Evolutionary conservation across 2,888 invertebrate species (phyloP).

Genomic region (Aquatica leii): DNA sequence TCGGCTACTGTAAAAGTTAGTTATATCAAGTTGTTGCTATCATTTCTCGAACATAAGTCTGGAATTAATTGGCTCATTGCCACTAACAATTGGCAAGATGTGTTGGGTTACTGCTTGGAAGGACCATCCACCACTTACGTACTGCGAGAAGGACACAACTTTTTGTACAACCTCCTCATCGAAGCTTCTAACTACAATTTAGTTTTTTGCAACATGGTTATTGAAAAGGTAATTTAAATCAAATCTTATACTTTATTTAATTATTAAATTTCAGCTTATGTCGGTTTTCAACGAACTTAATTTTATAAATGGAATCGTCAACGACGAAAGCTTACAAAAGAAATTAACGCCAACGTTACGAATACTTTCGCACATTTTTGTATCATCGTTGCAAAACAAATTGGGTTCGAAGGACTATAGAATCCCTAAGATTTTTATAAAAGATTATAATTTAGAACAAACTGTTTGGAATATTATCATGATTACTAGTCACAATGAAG

Average conservation of each 20-base stretch:
- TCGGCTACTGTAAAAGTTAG: slow-evolving; percentile 73
- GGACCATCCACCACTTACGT: slow-evolving; percentile 75
- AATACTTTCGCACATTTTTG: slow-evolving; percentile 65
- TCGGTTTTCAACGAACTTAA: slow-evolving; percentile 33
- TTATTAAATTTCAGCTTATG: slow-evolving; percentile 21
- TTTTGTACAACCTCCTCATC: slow-evolving; percentile 69
- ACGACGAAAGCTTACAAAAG: slow-evolving; percentile 64
- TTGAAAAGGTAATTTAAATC: slow-evolving; percentile 23
- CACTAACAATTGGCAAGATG: slow-evolving; percentile 70
- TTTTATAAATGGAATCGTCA: slow-evolving; percentile 60
- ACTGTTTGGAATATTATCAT: slow-evolving; percentile 57
- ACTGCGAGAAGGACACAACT: slow-evolving; percentile 70
- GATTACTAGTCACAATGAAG: slow-evolving; percentile 61
- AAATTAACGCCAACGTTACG: slow-evolving; percentile 67
- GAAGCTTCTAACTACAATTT: slow-evolving; percentile 64
- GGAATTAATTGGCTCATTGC: slow-evolving; percentile 74
- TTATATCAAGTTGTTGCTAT: slow-evolving; percentile 69
- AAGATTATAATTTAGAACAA: slow-evolving; percentile 57
- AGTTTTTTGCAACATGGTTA: slow-evolving; percentile 57
- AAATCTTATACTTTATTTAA: background rate
- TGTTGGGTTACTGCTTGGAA: slow-evolving; percentile 69
- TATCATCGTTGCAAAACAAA: slow-evolving; percentile 55
- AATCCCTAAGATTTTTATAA: slow-evolving; percentile 56
- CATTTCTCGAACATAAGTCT: slow-evolving; percentile 68
- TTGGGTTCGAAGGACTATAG: slow-evolving; percentile 53